Conservation (phyloP, 2,797 vertebrate genomes). For the Labroides dimidiatus region DNA sequence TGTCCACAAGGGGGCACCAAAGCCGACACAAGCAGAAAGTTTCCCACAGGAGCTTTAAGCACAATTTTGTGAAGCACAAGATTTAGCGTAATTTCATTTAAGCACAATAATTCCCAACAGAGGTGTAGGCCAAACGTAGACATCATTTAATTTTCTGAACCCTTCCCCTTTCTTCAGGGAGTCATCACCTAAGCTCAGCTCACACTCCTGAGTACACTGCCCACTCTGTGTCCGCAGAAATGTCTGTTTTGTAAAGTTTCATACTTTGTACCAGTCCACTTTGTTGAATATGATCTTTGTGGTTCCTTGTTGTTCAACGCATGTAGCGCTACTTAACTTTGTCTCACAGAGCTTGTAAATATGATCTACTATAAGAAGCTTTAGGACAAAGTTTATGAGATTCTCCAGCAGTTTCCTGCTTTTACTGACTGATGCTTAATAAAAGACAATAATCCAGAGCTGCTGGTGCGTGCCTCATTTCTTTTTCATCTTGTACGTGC, state of each 20-base stretch:
- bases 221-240: conserved; percentile 49
- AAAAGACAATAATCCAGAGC: conserved; percentile 64
- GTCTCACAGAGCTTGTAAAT: conserved; percentile 69
- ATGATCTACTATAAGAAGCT: conserved; percentile 57
- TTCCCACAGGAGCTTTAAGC: not conserved
- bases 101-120: conserved; percentile 38
- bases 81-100: conserved; percentile 28
- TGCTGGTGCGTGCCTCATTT: conserved; percentile 28
- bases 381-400: conserved; percentile 62
- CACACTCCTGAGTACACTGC: conserved; percentile 33
- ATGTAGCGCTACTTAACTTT: conserved; percentile 73
- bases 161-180: conserved; percentile 48
- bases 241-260: conserved; percentile 74
- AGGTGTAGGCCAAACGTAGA: conserved; percentile 59
- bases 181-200: conserved; percentile 39
- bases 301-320: conserved; percentile 67
- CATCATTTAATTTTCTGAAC: conserved; percentile 16
- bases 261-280: conserved; percentile 71
- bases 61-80: conserved; percentile 59
- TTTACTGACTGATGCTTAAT: conserved; percentile 78
- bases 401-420: conserved; percentile 67
- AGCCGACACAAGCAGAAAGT: too few relatives aligned
- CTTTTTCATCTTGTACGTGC: conserved; percentile 4
- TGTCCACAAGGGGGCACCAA: too few relatives aligned
- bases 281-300: conserved; percentile 68